A percentile compares a stretch with the other conserved stretches of the same genome.
Evolutionary conservation across 2,888 invertebrate genomes (phyloP).

Genomic region (Dioctria rufipes): DNA sequence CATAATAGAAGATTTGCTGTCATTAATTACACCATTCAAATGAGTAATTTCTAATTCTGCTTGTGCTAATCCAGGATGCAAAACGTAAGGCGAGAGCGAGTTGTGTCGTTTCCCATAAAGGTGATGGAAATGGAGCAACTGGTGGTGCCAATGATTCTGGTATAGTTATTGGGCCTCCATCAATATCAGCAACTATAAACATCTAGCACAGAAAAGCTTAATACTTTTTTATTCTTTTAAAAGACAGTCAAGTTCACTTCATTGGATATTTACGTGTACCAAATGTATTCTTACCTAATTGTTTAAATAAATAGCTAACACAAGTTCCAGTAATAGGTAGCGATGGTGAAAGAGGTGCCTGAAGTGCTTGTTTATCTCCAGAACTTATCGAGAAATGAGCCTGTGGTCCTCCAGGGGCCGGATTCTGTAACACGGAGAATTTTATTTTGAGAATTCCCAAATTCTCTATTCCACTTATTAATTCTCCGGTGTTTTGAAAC

Average conservation of each 20-base stretch:
- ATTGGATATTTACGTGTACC: too few relatives aligned
- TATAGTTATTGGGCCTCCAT: slow-evolving; percentile 93
- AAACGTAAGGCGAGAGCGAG: slow-evolving; percentile 84
- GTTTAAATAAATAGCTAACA: slow-evolving; percentile 90
- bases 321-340: slow-evolving; percentile 90
- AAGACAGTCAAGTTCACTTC: too few relatives aligned
- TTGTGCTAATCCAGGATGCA: slow-evolving; percentile 89
- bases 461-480: too few relatives aligned
- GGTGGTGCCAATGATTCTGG: slow-evolving; percentile 85
- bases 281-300: slow-evolving; percentile 76
- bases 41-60: slow-evolving; percentile 95
- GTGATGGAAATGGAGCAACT: slow-evolving; percentile 87
- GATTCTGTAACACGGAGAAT: slow-evolving; percentile 66
- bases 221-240: slow-evolving; percentile 83
- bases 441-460: too few relatives aligned
- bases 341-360: slow-evolving; percentile 91
- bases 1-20: slow-evolving; percentile 77
- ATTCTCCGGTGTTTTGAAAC: too few relatives aligned
- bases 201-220: slow-evolving; percentile 96
- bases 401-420: slow-evolving; percentile 94
- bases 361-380: slow-evolving; percentile 94
- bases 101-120: slow-evolving; percentile 84
- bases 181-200: slow-evolving; percentile 95
- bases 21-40: slow-evolving; percentile 72
- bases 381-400: slow-evolving; percentile 97